These are phyloP conservation scores for Notospermus geniculatus DNA, from an alignment of 1,140 invertebrate species.

Conservation along the genomic window DNA sequence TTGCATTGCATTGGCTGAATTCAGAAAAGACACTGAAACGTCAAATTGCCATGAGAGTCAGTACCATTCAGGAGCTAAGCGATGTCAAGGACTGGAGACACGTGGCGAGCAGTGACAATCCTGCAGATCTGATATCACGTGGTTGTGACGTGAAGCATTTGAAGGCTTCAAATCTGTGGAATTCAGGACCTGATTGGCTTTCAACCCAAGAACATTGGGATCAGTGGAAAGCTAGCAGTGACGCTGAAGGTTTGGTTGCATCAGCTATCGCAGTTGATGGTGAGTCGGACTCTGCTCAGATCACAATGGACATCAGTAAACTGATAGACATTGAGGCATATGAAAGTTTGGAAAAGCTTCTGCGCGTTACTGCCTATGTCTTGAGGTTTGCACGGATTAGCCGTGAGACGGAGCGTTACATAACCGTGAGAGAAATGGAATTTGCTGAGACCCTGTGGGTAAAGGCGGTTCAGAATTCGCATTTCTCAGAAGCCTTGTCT, in stretches of 20 bases:
- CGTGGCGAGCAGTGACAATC: not conserved
- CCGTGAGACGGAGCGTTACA: not conserved
- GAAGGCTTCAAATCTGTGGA: not conserved
- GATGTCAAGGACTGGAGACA: not conserved
- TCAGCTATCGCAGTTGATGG: not conserved
- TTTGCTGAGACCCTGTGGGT: not conserved
- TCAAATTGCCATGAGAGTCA: not conserved
- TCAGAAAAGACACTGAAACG: not conserved
- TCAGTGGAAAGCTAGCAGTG: not conserved
- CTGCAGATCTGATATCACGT: not conserved
- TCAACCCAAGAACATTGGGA: not conserved
- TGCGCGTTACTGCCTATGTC: not conserved
- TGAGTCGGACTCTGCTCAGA: not conserved
- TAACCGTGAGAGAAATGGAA: not conserved
- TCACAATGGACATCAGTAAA: not conserved
- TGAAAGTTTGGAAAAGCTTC: not conserved
- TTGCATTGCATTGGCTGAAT: not conserved
- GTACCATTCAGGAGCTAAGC: not conserved
- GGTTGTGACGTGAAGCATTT: not conserved
- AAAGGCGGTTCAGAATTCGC: not conserved
- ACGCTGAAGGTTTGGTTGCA: not conserved
- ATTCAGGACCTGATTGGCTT: not conserved
- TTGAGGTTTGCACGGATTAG: not conserved
- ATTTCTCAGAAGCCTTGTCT: not conserved
- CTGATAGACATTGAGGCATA: not conserved